Evolutionary conservation across 2,113 vertebrate genomes (phyloP), one percentile per base, ranked within the genome.

Genomic region (Platichthys stellatus): DNA sequence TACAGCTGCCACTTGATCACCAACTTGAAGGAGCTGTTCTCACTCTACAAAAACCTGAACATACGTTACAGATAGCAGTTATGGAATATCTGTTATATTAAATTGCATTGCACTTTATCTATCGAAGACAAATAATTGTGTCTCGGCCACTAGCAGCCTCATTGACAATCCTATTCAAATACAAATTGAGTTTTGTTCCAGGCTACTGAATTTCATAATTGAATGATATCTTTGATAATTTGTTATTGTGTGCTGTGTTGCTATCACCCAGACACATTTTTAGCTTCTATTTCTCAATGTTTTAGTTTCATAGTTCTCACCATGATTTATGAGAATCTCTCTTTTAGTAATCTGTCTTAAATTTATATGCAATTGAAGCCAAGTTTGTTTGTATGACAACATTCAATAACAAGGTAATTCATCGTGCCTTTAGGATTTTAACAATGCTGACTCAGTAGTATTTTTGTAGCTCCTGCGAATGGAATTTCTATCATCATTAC

Each of bases 141-240:
- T 54, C 51, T 54, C 2, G 20, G 20, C 51, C 51, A 9, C n/a
- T 20, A 54, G 51, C 51, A 54, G 51, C 20, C 51, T 54, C 8
- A 21, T 51, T 54, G n/a, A 54, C 51, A 21, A 54, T 54, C 51
- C 20, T 54, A 3, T 9, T 54, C 51, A 54, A 54, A n/a, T 56
- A n/a, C 49, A 59, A 72, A 61, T 66, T n/a, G 28, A 56, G 18
- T 79, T 62, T 67, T 11, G 7, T 67, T 72, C 63, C 51, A 54
- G 20, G 21, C 51, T n/a, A 15, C 51, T 54, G 51, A 54, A 54
- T 54, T 54, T 54, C 18, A 21, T 54, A 54, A 54, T 54, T 21
- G 51, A 54, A 54, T 54, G 20, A 54, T 54, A 54, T 54, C 8
- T 15, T 54, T 54, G 51, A 54, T 54, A 21, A 54, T 54, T 20